Percentiles rank a stretch among this genome's conserved stretches.
Evolutionary conservation across 2,888 invertebrate species (phyloP).

Genomic region (Hanleya hanleyi): DNA sequence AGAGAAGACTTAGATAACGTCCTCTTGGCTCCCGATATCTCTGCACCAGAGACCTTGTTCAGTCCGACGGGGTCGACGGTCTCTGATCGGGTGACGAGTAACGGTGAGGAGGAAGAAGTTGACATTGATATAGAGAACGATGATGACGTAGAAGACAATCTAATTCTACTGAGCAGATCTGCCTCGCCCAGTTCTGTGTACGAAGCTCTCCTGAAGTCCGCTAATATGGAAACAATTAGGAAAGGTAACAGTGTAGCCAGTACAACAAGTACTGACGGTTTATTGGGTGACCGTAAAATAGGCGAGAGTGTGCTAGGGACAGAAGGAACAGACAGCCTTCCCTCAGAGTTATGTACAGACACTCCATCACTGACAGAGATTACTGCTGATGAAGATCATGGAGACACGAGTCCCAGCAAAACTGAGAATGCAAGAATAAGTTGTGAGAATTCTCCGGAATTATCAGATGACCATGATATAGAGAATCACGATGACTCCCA

Average conservation of each 20-base stretch:
- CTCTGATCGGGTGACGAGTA: background rate
- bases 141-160: conserved; percentile 51
- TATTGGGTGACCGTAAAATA: too few relatives aligned
- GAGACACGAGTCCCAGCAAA: too few relatives aligned
- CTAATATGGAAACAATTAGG: conserved; percentile 36
- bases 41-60: background rate
- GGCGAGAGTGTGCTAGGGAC: too few relatives aligned
- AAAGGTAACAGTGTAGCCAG: background rate
- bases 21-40: background rate
- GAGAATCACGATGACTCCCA: too few relatives aligned
- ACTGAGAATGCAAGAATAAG: too few relatives aligned
- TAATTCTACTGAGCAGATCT: conserved; percentile 53
- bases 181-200: conserved; percentile 65
- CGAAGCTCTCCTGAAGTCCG: conserved; percentile 52
- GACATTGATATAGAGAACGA: conserved; percentile 63
- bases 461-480: too few relatives aligned
- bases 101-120: conserved; percentile 53
- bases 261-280: too few relatives aligned
- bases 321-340: too few relatives aligned
- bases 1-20: background rate
- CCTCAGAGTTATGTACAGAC: too few relatives aligned
- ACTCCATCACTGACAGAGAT: too few relatives aligned
- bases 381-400: too few relatives aligned
- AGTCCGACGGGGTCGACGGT: background rate
- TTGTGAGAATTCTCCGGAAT: too few relatives aligned